These are phyloP conservation scores for Agonopterix heracliana DNA, from an alignment of 2,888 invertebrate species.

Conservation along the genomic window DNA sequence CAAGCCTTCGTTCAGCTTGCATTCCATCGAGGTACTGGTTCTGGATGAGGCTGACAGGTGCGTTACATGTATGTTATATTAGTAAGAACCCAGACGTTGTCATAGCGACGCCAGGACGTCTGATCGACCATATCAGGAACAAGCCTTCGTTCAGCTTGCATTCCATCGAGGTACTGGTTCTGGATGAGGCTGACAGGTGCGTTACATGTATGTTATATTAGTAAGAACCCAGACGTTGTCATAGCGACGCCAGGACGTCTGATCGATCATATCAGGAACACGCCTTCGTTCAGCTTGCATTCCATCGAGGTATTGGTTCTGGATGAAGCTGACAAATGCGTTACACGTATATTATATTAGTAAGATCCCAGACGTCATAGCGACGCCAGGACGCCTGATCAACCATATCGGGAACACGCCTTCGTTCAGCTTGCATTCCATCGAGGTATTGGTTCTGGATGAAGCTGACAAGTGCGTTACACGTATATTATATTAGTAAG, in stretches of 20 bases:
- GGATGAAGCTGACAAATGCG: constrained; percentile 81
- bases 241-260: constrained; percentile 99
- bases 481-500: too few species aligned
- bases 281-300: constrained; percentile 92
- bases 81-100: constrained; percentile 97
- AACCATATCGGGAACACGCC: constrained; percentile 98
- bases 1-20: constrained; percentile 93
- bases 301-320: constrained; percentile 90
- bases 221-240: constrained; percentile 96
- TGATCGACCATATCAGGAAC: constrained; percentile 97
- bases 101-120: constrained; percentile 97
- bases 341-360: too few species aligned
- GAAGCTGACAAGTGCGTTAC: constrained; percentile 81
- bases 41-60: constrained; percentile 81
- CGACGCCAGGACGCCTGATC: constrained; percentile 97
- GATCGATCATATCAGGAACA: constrained; percentile 97
- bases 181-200: constrained; percentile 81
- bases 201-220: too few species aligned
- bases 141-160: constrained; percentile 94
- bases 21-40: constrained; percentile 90
- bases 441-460: constrained; percentile 87
- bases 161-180: constrained; percentile 89
- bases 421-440: constrained; percentile 90
- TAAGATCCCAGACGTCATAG: constrained; percentile 96
- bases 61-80: too few species aligned